phyloP scores from a whole-genome alignment of 2,888 invertebrate species.

The Andrena chrysosceles region DNA sequence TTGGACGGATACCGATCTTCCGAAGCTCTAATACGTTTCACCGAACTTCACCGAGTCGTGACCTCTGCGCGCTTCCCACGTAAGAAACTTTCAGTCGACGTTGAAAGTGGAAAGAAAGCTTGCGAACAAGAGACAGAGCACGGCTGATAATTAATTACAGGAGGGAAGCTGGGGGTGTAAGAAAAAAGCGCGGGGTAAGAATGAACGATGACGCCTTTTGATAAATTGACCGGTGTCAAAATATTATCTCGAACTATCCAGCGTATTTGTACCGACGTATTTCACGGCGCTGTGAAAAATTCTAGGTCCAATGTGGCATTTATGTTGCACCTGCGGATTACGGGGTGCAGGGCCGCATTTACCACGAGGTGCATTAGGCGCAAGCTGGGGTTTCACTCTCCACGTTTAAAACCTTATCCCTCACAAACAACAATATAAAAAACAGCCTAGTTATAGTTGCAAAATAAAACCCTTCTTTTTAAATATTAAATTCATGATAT shows the following conservation, averaged over 20 bases:
- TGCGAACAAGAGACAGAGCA: slow-evolving; percentile 14
- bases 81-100: slow-evolving; percentile 29
- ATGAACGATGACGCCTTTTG: slow-evolving; percentile 49
- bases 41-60: slow-evolving; percentile 20
- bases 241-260: slow-evolving; percentile 11
- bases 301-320: too few species aligned
- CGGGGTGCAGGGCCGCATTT: too few species aligned
- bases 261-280: too few species aligned
- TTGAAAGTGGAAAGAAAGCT: slow-evolving; percentile 33
- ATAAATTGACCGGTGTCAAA: slow-evolving; percentile 51
- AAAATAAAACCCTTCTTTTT: too few species aligned
- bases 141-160: slow-evolving; percentile 60
- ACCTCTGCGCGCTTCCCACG: background rate
- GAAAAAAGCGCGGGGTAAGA: slow-evolving; percentile 28
- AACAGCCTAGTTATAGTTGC: too few species aligned
- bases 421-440: too few species aligned
- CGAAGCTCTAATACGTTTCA: slow-evolving; percentile 22
- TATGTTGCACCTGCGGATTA: too few species aligned
- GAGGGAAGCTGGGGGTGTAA: slow-evolving; percentile 23
- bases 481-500: too few species aligned
- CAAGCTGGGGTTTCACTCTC: too few species aligned
- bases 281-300: too few species aligned
- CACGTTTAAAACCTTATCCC: too few species aligned
- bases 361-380: too few species aligned
- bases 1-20: slow-evolving; percentile 16